These are phyloP conservation scores for Prionailurus bengalensis DNA, from an alignment of 2,113 vertebrate species.

Conservation along the genomic window DNA sequence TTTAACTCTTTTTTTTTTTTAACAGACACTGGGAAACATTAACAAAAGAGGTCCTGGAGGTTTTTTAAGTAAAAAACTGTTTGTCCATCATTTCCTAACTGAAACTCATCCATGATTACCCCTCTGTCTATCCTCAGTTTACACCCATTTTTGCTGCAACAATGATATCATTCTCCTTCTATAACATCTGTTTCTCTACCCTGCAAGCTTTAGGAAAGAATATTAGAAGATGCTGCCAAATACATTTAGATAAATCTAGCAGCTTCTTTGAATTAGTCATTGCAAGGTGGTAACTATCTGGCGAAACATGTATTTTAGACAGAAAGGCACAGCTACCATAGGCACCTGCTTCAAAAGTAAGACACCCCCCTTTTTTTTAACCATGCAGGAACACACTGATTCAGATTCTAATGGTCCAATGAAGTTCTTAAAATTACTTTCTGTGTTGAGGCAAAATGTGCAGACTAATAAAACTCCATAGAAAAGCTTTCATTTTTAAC, in stretches of 20 bases:
- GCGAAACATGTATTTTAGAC: constrained; percentile 46
- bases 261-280: constrained; percentile 7
- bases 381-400: not conserved
- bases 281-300: constrained; percentile 44
- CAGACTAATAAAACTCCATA: constrained; percentile 34
- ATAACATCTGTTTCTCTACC: not conserved
- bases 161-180: not conserved
- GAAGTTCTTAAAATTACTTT: constrained; percentile 73
- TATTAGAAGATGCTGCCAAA: not conserved
- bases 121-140: not conserved
- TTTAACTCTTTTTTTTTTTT: not conserved
- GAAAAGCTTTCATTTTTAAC: constrained; percentile 40
- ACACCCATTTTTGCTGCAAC: constrained; percentile 37
- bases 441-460: constrained; percentile 32
- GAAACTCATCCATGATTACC: not conserved
- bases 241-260: not conserved
- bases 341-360: constrained; percentile 25
- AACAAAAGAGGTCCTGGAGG: not conserved
- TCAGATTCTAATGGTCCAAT: not conserved
- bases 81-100: constrained; percentile 17
- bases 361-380: not conserved
- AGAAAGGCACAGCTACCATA: rapidly evolving
- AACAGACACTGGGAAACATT: not conserved
- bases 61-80: not conserved
- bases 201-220: not conserved